phyloP scores from a whole-genome alignment of 2,888 invertebrate species.

The Agrotis ipsilon region DNA sequence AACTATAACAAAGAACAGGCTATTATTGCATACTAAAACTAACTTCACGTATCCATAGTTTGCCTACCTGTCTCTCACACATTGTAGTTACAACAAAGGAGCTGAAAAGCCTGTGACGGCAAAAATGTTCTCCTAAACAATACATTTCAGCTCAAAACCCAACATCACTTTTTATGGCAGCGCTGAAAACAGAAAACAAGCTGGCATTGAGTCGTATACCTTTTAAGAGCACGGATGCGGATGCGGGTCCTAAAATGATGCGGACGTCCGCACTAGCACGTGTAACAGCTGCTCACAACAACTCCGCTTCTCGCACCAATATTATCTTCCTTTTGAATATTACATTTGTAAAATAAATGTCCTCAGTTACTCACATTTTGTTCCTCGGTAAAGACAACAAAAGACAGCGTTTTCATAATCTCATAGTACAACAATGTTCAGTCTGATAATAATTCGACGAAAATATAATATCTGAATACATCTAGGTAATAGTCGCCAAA shows the following conservation, averaged over 20 bases:
- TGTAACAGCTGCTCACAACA: constrained; percentile 35
- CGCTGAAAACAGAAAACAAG: constrained; percentile 33
- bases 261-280: constrained; percentile 5
- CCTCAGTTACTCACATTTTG: not conserved
- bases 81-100: not conserved
- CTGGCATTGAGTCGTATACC: constrained; percentile 32
- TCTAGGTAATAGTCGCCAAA: too few species aligned
- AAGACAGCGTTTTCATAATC: constrained; percentile 3
- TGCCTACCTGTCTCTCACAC: too few species aligned
- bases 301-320: constrained; percentile 1
- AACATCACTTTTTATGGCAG: constrained; percentile 14
- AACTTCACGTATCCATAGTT: not conserved
- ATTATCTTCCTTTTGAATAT: constrained; percentile 7
- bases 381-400: not conserved
- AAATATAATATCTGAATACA: not conserved
- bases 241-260: constrained; percentile 19
- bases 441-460: not conserved
- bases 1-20: too few species aligned
- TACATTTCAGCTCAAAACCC: constrained; percentile 19
- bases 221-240: constrained; percentile 23
- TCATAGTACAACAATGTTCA: not conserved
- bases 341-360: constrained; percentile 15
- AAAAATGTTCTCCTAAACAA: constrained; percentile 15
- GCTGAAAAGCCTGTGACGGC: not conserved
- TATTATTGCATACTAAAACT: not conserved